These are phyloP conservation scores for Urocolius indicus DNA, from an alignment of 2,113 vertebrate genomes.

Conservation along the genomic window DNA sequence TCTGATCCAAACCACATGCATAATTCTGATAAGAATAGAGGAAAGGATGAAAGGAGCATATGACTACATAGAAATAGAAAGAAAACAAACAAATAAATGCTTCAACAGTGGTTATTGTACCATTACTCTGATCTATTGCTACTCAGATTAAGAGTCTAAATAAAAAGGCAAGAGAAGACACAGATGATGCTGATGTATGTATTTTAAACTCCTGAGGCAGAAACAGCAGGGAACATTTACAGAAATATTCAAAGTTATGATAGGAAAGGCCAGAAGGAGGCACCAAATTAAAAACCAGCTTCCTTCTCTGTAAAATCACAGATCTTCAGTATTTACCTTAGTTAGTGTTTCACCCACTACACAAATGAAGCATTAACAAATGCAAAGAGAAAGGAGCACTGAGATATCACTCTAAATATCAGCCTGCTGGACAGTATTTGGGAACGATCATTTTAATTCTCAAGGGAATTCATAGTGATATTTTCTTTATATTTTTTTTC, in stretches of 20 bases:
- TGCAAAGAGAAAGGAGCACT: neutral
- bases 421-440: neutral
- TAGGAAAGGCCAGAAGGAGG: neutral
- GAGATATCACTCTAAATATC: neutral
- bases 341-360: neutral
- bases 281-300: no score
- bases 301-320: neutral
- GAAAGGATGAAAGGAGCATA: slow-evolving; percentile 4
- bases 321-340: neutral
- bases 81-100: slow-evolving; percentile 51
- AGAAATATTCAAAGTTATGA: neutral
- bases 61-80: neutral
- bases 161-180: neutral
- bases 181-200: neutral
- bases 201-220: slow-evolving; percentile 16
- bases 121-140: slow-evolving; percentile 33
- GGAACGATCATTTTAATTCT: neutral
- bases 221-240: slow-evolving; percentile 24
- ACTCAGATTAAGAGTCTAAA: neutral
- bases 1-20: slow-evolving; percentile 2
- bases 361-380: neutral
- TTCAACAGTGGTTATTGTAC: neutral
- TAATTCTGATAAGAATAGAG: neutral
- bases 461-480: neutral
- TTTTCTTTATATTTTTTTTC: neutral